These are phyloP conservation scores for Phocoena phocoena DNA, from an alignment of 2,113 vertebrate genomes.

Conservation along the genomic window DNA sequence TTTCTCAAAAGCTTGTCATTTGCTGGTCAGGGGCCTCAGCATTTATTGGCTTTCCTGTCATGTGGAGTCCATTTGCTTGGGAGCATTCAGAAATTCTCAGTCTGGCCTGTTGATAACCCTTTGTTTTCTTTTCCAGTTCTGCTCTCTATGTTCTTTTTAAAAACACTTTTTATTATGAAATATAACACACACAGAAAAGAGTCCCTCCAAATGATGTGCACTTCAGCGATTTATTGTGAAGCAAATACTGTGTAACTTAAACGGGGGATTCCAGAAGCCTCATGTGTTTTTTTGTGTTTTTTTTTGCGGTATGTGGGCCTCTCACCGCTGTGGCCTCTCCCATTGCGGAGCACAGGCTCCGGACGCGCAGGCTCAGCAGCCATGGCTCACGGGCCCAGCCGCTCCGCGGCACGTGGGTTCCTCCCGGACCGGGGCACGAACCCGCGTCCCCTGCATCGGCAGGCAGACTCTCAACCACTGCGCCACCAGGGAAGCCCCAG, in stretches of 20 bases:
- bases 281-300: not conserved
- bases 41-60: not conserved
- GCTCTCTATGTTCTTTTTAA: not conserved
- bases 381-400: too few species aligned
- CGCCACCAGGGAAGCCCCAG: not conserved
- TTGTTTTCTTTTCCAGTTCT: not conserved
- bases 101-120: not conserved
- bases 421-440: too few species aligned
- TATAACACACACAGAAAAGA: not conserved
- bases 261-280: not conserved
- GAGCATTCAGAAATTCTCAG: not conserved
- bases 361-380: too few species aligned
- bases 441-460: too few species aligned
- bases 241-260: not conserved
- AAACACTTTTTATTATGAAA: not conserved
- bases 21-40: not conserved
- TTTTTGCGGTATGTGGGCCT: too few species aligned
- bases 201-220: not conserved
- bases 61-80: conserved; percentile 5
- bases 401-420: too few species aligned
- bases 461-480: too few species aligned
- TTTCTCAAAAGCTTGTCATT: not conserved
- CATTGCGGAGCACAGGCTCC: too few species aligned
- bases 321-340: too few species aligned
- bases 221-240: not conserved